Base-by-base conservation (phyloP, 2,113 vertebrate genomes). In the Carassius carassius region DNA sequence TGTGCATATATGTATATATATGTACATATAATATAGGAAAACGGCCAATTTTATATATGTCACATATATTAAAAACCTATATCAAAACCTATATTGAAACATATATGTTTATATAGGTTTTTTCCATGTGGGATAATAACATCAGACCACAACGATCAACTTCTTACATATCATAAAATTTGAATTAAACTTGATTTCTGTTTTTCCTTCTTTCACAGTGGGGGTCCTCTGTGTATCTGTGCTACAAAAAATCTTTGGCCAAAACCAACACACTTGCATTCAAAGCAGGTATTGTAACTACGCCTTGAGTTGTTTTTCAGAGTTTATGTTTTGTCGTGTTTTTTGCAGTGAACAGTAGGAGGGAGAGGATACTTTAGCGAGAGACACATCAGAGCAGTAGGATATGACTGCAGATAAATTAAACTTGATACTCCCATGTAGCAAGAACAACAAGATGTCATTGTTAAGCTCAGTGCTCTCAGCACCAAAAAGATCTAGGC, bases 171-270 rank as follows among this genome's bases (percentile, higher is more conserved):
- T 35, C 67, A 12, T 70, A 70, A 12, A 70, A 37, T 37, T 9
- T 69, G 1, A 11, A 69, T 41, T 70, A 9, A 70, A 41, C 19
- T 70, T 60, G 13, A 78, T 41, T 58, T 78, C 21, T 87, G 25
- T 86, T 25, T 78, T 85, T 84, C 89, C 54, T 86, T 0, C 2
- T 79, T 78, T 91, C 94, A 91, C 92, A 99, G 98, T 99, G 97
- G 98, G 98, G 98, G 35, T 98, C 98, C 76, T 97, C 97, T 2
- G 96, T 98, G 2, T 99, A 98, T 90, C 93, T 99, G 65, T 99
- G 98, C 92, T 99, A 99, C 72, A 99, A 99, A 93, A 99, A 99
- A 91, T 99, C 98, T 49, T 94, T 99, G 95, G 98, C 97, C 89
- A 99, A 99, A 95, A 96, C 96, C 86, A 99, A 99, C 93, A 96